A percentile compares a stretch with the other conserved stretches of the same genome.
Evolutionary conservation across 1,140 invertebrate genomes (phyloP).

Genomic region (Dolichoris vasculosae): DNA sequence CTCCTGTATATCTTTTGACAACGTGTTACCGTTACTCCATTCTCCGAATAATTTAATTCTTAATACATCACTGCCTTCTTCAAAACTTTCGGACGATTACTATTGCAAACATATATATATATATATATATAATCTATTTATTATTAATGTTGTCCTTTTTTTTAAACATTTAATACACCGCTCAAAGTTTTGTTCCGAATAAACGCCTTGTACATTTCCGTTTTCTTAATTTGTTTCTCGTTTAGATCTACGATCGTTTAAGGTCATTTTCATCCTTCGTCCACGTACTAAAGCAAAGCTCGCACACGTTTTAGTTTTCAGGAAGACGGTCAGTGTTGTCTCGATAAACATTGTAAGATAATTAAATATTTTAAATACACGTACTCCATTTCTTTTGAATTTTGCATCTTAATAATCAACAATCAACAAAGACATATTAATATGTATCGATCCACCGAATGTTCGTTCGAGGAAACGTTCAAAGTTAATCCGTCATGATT

Average conservation of each 20-base stretch:
- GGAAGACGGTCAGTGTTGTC: slow-evolving; percentile 67
- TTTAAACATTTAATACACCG: background rate
- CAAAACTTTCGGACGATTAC: slow-evolving; percentile 56
- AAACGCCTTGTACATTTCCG: background rate
- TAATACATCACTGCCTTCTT: slow-evolving; percentile 57
- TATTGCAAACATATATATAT: slow-evolving; percentile 31
- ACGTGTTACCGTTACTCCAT: background rate
- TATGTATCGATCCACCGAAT: background rate
- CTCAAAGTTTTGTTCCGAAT: background rate
- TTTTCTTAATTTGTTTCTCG: background rate
- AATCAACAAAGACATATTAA: background rate
- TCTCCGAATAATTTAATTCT: slow-evolving; percentile 53
- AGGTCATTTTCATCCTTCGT: slow-evolving; percentile 7
- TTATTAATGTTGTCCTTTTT: background rate
- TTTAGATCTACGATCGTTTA: background rate
- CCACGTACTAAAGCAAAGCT: background rate
- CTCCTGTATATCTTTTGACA: slow-evolving; percentile 7
- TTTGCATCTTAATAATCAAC: slow-evolving; percentile 51
- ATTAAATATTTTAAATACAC: slow-evolving; percentile 58
- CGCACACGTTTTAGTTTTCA: slow-evolving; percentile 54
- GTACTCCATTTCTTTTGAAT: slow-evolving; percentile 55
- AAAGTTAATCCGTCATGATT: background rate
- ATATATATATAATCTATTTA: background rate
- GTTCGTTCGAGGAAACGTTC: background rate
- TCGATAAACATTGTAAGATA: slow-evolving; percentile 66